A percentile compares a stretch with the other conserved stretches of the same genome.
Conservation (phyloP, 1,140 invertebrate species). For the Apis florea region DNA sequence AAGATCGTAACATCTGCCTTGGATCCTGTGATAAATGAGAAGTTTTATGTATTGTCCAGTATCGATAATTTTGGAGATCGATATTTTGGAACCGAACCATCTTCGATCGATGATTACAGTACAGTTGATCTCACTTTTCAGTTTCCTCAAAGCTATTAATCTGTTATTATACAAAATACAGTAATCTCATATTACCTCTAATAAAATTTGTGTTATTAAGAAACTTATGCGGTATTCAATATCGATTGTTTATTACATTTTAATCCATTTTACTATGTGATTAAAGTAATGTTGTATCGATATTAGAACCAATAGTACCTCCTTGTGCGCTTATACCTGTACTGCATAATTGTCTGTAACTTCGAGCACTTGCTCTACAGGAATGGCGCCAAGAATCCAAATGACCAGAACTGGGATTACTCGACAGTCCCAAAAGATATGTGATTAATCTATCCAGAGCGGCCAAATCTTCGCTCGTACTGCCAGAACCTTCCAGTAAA, state of each 20-base stretch:
- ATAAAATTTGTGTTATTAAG: conserved; percentile 41
- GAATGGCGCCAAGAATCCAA: conserved; percentile 74
- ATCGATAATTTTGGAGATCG: conserved; percentile 99
- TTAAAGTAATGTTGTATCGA: conserved; percentile 72
- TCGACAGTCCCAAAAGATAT: conserved; percentile 69
- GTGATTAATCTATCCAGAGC: conserved; percentile 73
- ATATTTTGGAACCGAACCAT: conserved; percentile 97
- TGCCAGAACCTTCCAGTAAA: conserved; percentile 47
- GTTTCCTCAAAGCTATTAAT: conserved; percentile 27
- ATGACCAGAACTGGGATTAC: conserved; percentile 44
- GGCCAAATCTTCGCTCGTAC: conserved; percentile 71
- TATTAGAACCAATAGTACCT: conserved; percentile 56
- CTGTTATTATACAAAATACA: conserved; percentile 40
- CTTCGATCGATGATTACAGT: conserved; percentile 70
- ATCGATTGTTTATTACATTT: too few species aligned
- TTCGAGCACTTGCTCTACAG: conserved; percentile 67
- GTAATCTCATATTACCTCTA: conserved; percentile 52
- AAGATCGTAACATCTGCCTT: conserved; percentile 98
- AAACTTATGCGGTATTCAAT: neutral
- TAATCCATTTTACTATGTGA: neutral
- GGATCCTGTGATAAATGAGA: conserved; percentile 98
- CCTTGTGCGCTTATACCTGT: conserved; percentile 22
- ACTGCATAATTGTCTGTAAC: conserved; percentile 70
- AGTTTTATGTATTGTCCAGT: conserved; percentile 98
- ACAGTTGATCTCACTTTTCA: conserved; percentile 3